Conservation (phyloP, 1,140 invertebrate species). For the Lethocerus indicus region DNA sequence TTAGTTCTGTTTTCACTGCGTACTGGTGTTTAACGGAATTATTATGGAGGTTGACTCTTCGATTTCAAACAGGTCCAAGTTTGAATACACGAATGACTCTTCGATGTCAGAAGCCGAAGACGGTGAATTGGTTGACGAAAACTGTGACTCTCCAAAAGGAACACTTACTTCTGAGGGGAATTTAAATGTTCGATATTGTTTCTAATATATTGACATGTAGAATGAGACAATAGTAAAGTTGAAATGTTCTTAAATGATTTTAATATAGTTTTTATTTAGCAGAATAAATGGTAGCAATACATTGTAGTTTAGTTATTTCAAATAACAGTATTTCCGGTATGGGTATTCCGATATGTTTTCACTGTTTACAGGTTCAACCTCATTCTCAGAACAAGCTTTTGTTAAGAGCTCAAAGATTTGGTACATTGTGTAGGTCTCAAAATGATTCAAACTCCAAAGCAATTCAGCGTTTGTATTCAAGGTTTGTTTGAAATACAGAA, state of each 20-base stretch:
- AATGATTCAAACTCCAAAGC: neutral
- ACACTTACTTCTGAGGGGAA: neutral
- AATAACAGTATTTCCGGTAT: neutral
- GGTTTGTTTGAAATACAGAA: neutral
- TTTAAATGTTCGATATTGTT: neutral
- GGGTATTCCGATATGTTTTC: neutral
- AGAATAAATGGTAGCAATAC: neutral
- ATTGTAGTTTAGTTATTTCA: neutral
- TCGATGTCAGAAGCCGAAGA: slow-evolving; percentile 10
- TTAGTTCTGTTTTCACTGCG: too few relatives aligned
- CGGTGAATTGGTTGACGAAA: slow-evolving; percentile 11
- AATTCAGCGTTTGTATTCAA: slow-evolving; percentile 1
- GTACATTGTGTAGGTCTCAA: neutral
- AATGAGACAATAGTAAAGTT: too few relatives aligned
- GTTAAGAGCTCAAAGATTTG: slow-evolving; percentile 5
- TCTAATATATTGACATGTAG: too few relatives aligned
- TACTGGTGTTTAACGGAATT: too few relatives aligned
- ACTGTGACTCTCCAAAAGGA: neutral
- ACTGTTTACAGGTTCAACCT: neutral
- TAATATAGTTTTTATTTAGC: too few relatives aligned
- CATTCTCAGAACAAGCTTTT: neutral
- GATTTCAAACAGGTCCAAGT: too few relatives aligned
- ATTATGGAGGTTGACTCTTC: too few relatives aligned
- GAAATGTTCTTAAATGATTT: too few relatives aligned
- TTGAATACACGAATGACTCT: neutral